These are phyloP conservation scores for Leucozona laternaria DNA, from an alignment of 2,888 invertebrate species.

Conservation along the genomic window DNA sequence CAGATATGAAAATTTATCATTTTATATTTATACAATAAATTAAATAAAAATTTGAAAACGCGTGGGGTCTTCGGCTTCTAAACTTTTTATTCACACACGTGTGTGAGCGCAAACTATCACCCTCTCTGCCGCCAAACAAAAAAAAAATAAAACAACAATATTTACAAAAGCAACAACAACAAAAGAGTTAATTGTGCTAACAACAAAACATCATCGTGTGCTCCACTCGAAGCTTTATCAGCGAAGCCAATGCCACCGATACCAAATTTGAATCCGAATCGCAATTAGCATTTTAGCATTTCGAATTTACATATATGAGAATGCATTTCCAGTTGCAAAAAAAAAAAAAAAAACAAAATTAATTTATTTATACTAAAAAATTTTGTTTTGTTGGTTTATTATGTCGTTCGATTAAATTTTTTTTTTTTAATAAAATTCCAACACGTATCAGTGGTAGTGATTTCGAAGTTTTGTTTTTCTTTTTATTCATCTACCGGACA, in stretches of 20 bases:
- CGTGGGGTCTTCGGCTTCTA: constrained; percentile 13
- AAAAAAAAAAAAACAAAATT: constrained; percentile 14
- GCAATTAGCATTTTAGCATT: constrained; percentile 53
- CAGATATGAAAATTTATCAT: constrained; percentile 4
- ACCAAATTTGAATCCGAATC: constrained; percentile 68
- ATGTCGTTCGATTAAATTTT: constrained; percentile 38
- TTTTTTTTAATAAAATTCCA: constrained; percentile 66
- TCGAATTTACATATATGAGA: constrained; percentile 40
- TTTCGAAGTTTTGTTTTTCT: constrained; percentile 26
- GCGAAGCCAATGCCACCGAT: constrained; percentile 43
- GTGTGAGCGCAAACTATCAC: constrained; percentile 21
- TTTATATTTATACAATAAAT: background rate
- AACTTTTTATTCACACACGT: constrained; percentile 4
- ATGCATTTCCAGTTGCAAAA: constrained; percentile 66
- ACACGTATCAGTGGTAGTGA: constrained; percentile 55
- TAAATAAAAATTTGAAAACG: constrained; percentile 10
- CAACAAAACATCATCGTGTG: constrained; percentile 28
- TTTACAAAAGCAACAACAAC: constrained; percentile 46
- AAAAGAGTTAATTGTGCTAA: constrained; percentile 69
- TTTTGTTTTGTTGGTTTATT: constrained; percentile 14
- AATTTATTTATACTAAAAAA: constrained; percentile 11
- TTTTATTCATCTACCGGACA: constrained; percentile 41
- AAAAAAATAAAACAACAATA: constrained; percentile 9
- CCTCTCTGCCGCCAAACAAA: background rate
- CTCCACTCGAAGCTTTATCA: constrained; percentile 54